These are phyloP conservation scores for Gephyroberyx darwinii DNA, from an alignment of 2,797 vertebrate species.

Conservation along the genomic window DNA sequence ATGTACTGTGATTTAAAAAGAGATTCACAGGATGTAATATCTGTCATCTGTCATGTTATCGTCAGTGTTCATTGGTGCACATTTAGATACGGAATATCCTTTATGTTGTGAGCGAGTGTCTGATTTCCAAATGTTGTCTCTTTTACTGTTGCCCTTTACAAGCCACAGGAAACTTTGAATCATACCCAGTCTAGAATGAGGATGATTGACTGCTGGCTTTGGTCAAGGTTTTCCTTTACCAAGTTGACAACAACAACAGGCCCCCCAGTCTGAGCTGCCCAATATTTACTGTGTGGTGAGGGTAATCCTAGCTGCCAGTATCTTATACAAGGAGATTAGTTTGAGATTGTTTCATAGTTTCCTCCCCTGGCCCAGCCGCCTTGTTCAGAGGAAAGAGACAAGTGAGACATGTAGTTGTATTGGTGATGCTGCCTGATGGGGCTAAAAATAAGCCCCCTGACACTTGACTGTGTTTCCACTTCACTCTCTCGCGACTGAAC, in stretches of 20 bases:
- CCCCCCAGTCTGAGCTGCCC: constrained; percentile 44
- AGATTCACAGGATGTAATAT: background rate
- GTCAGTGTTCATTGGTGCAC: constrained; percentile 26
- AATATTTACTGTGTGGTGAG: constrained; percentile 52
- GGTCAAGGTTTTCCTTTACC: constrained; percentile 58
- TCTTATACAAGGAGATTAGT: constrained; percentile 66
- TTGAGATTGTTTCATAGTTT: constrained; percentile 67
- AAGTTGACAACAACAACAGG: constrained; percentile 62
- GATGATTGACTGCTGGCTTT: constrained; percentile 69
- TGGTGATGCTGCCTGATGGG: constrained; percentile 75
- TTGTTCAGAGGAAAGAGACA: constrained; percentile 65
- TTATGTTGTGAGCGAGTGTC: constrained; percentile 12
- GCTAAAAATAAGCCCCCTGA: constrained; percentile 83
- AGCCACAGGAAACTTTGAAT: constrained; percentile 70
- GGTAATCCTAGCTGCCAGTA: constrained; percentile 68
- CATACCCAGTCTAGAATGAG: constrained; percentile 62
- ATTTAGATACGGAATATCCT: constrained; percentile 23
- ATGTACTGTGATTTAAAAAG: background rate
- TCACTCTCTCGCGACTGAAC: constrained; percentile 75
- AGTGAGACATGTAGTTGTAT: constrained; percentile 74
- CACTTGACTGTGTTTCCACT: constrained; percentile 87
- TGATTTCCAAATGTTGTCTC: constrained; percentile 36
- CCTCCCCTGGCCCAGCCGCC: constrained; percentile 44
- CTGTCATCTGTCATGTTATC: background rate
- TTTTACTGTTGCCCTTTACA: constrained; percentile 47